Conservation (phyloP, 2,888 invertebrate genomes). For the Caenorhabditis angaria region DNA sequence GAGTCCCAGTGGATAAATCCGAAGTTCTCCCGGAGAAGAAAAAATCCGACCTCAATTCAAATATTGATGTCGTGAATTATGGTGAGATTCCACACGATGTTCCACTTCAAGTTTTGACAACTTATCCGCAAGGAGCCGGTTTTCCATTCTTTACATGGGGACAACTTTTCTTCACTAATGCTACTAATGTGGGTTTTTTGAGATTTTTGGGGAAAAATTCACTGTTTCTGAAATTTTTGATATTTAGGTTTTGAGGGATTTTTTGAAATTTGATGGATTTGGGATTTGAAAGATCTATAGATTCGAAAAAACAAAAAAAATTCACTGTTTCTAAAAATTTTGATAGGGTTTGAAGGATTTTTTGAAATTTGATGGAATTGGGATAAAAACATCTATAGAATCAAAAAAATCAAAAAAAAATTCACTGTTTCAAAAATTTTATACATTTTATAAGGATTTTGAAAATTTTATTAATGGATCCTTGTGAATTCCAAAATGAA, state of each 20-base stretch:
- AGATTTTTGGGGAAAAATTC: background rate
- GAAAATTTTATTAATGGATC: too few relatives aligned
- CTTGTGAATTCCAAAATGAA: too few relatives aligned
- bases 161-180: conserved; percentile 70
- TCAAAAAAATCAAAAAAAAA: too few relatives aligned
- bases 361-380: too few relatives aligned
- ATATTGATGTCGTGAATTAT: conserved; percentile 64
- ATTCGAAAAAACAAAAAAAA: too few relatives aligned
- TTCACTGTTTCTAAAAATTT: too few relatives aligned
- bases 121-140: conserved; percentile 71
- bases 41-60: conserved; percentile 57
- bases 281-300: too few relatives aligned
- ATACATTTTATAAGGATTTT: too few relatives aligned
- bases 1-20: conserved; percentile 55
- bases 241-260: background rate
- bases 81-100: conserved; percentile 54
- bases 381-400: too few relatives aligned
- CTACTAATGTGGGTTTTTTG: conserved; percentile 49
- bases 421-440: too few relatives aligned
- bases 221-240: background rate
- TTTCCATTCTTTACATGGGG: conserved; percentile 72
- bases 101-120: conserved; percentile 65
- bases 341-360: too few relatives aligned
- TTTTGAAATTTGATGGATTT: background rate
- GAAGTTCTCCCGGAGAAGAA: conserved; percentile 60